Base-by-base conservation (phyloP, 1,140 invertebrate species). In the Halesus radiatus region DNA sequence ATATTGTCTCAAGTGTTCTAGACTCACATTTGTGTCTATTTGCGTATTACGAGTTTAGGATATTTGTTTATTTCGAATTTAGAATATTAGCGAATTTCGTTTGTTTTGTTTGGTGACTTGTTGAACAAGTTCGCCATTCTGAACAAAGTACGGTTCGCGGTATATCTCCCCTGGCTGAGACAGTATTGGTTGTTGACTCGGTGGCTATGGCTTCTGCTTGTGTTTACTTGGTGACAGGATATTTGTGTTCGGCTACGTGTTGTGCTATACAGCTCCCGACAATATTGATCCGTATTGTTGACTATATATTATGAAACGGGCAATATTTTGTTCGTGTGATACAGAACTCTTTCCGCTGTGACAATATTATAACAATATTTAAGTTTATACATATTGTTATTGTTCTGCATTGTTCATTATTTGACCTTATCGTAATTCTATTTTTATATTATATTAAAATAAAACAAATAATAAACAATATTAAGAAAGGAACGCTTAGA, bases 161-260 rank as follows among this genome's bases (percentile, higher is more conserved):
- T 37, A 10, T 16, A 6, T 3, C 26, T 68, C 32, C 16, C 29
- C 50, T 68, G n/a, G 32, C 20, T 37, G 56, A 60, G 56, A 23
- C 26, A 20, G 32, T 68, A 16, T 68, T 7, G 10, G 16, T 32
- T 37, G 64, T 68, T 37, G 29, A 68, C 18, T 32, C 64, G 50
- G 32, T 68, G 64, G 64, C 56, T 60, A 60, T 13, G 37, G 37
- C 58, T 60, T 60, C 20, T 60, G 58, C 64, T 37, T 45, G 37
- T 45, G 29, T 68, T 68, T 68, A 68, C 64, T 32, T 7, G 56
- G 29, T 37, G 64, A 37, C 64, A 68, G 64, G 64, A 68, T 68
- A 32, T 68, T 68, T 68, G 64, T 60, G 29, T 37, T 18, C 18
- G 32, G 29, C 32, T 68, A 26, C 29, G 32, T 68, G 23, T 20